These are phyloP conservation scores for Synergus gifuensis DNA, from an alignment of 2,888 invertebrate genomes.

Conservation along the genomic window DNA sequence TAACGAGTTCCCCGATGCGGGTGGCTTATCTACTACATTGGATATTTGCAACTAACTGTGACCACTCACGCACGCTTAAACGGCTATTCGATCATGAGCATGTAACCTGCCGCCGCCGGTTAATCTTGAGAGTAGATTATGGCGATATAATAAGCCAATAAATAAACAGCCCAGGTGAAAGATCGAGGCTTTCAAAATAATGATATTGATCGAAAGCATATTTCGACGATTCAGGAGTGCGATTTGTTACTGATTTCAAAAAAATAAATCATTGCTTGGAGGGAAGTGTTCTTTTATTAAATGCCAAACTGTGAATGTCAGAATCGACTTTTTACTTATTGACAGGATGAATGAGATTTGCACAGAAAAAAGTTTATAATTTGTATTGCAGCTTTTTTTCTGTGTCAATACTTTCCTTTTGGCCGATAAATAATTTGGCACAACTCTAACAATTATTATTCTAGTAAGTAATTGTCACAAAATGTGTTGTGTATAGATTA, in stretches of 20 bases:
- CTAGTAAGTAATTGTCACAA: too few relatives aligned
- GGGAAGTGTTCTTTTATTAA: neutral
- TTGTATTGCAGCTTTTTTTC: too few relatives aligned
- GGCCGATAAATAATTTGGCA: too few relatives aligned
- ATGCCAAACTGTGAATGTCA: neutral
- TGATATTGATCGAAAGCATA: constrained; percentile 27
- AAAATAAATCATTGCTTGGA: neutral
- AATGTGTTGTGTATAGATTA: too few relatives aligned
- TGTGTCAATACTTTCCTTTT: too few relatives aligned
- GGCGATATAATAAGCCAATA: constrained; percentile 34
- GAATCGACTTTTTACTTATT: neutral
- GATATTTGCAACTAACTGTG: constrained; percentile 38
- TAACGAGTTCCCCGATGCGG: constrained; percentile 38
- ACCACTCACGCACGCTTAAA: constrained; percentile 38
- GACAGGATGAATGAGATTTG: neutral
- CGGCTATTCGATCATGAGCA: constrained; percentile 25
- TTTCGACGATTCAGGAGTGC: constrained; percentile 31
- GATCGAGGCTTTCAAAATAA: constrained; percentile 28
- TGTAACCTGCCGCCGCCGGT: constrained; percentile 28
- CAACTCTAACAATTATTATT: too few relatives aligned
- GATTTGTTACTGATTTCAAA: neutral
- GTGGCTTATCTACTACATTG: constrained; percentile 31
- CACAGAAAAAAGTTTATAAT: too few relatives aligned
- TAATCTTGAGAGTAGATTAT: constrained; percentile 38
- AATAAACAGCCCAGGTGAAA: constrained; percentile 28